Evolutionary conservation across 2,797 vertebrate genomes (phyloP).

Genomic region (Nyctibius grandis): DNA sequence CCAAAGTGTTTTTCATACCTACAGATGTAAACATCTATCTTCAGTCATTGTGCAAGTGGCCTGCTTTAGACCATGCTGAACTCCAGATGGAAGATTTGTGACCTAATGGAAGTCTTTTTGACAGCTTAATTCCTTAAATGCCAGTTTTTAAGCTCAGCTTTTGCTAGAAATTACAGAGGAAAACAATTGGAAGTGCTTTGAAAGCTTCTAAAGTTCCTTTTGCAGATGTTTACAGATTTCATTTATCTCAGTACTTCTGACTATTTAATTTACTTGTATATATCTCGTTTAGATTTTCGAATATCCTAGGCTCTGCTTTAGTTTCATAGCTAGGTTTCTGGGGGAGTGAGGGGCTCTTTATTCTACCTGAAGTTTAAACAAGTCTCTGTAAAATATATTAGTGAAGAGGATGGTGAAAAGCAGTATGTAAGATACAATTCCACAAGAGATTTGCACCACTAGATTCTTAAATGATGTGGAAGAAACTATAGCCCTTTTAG

Average conservation of each 20-base stretch:
- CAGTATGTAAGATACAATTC: not conserved
- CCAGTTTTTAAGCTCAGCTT: not conserved
- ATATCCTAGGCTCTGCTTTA: not conserved
- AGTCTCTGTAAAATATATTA: not conserved
- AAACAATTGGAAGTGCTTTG: not conserved
- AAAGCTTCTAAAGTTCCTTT: not conserved
- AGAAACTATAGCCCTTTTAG: not conserved
- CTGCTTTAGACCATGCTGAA: not conserved
- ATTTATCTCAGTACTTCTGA: not conserved
- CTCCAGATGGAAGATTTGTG: not conserved
- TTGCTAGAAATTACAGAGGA: not conserved
- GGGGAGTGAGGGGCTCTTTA: not conserved
- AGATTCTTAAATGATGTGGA: not conserved
- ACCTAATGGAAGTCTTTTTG: not conserved
- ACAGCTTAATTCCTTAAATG: not conserved
- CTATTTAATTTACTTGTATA: not conserved
- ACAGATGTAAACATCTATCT: not conserved
- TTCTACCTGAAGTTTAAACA: not conserved
- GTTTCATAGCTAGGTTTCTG: not conserved
- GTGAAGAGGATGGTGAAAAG: not conserved
- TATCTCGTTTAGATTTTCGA: not conserved
- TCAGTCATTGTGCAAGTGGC: not conserved
- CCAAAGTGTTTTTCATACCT: not conserved
- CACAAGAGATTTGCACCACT: not conserved
- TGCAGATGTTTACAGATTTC: not conserved